Evolutionary conservation across 2,113 vertebrate species (phyloP).

Genomic region (Corythornis cristatus): DNA sequence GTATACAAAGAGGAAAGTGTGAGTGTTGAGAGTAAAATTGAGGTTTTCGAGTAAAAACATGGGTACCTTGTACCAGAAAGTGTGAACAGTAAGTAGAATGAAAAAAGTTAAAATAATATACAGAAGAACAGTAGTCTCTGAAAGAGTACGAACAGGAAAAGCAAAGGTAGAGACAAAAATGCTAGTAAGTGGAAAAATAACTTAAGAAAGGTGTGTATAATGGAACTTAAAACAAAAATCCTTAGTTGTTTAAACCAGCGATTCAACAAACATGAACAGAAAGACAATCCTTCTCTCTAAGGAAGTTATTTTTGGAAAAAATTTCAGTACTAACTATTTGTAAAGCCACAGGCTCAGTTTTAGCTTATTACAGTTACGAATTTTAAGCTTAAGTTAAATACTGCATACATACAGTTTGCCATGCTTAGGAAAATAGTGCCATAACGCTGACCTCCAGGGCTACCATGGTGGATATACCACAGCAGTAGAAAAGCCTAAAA

Average conservation of each 20-base stretch:
- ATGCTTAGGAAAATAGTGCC: constrained; percentile 57
- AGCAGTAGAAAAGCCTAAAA: not conserved
- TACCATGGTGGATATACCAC: not conserved
- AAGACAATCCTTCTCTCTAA: constrained; percentile 16
- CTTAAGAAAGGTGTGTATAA: not conserved
- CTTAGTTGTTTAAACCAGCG: constrained; percentile 13
- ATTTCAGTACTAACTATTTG: constrained; percentile 39
- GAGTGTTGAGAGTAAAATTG: not conserved
- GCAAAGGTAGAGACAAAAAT: not conserved
- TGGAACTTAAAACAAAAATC: constrained; percentile 35
- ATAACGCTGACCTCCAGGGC: constrained; percentile 48
- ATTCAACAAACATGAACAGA: constrained; percentile 19
- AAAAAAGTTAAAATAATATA: not conserved
- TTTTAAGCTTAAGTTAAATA: constrained; percentile 56
- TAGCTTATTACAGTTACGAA: constrained; percentile 58
- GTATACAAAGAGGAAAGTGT: not conserved
- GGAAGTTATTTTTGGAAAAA: constrained; percentile 8
- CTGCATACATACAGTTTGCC: constrained; percentile 48
- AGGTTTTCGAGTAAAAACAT: not conserved
- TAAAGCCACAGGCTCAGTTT: constrained; percentile 51
- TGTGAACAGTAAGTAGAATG: not conserved
- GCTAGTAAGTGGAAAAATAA: not conserved
- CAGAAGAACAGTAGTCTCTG: not conserved
- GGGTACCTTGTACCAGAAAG: not conserved
- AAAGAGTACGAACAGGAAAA: not conserved